Evolutionary conservation across 1,140 invertebrate genomes (phyloP).

Genomic region (Cydia strobilella): DNA sequence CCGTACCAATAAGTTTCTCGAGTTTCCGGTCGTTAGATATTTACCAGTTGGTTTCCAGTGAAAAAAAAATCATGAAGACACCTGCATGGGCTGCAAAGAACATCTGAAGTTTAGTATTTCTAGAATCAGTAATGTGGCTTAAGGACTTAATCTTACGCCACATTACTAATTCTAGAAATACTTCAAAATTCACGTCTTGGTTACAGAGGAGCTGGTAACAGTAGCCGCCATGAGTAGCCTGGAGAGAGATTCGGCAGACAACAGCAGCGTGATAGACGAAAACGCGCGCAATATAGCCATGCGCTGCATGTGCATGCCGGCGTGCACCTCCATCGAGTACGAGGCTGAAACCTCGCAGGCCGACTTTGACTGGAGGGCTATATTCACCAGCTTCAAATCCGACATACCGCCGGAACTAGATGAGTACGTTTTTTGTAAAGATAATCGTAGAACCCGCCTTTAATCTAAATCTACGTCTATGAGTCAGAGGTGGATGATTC

Average conservation of each 20-base stretch:
- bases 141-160: neutral
- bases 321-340: conserved; percentile 85
- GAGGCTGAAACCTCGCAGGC: conserved; percentile 85
- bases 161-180: neutral
- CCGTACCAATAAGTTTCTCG: no score
- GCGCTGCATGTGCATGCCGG: conserved; percentile 84
- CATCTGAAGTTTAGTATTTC: no score
- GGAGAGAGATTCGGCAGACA: conserved; percentile 34
- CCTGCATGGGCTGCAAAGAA: neutral
- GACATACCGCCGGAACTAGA: conserved; percentile 47
- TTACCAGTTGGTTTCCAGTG: no score
- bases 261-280: conserved; percentile 39
- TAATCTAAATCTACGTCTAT: no score
- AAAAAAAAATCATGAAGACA: neutral
- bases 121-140: no score
- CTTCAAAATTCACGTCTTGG: conserved; percentile 31
- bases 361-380: conserved; percentile 81
- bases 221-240: conserved; percentile 76
- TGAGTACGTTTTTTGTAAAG: conserved; percentile 46
- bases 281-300: conserved; percentile 60
- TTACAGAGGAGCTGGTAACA: conserved; percentile 79
- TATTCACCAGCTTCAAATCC: conserved; percentile 72
- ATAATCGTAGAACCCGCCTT: no score
- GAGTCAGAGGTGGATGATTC: no score
- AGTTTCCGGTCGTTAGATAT: no score